Base-by-base conservation (phyloP, 2,797 vertebrate species). In the Gymnothorax reevesii region DNA sequence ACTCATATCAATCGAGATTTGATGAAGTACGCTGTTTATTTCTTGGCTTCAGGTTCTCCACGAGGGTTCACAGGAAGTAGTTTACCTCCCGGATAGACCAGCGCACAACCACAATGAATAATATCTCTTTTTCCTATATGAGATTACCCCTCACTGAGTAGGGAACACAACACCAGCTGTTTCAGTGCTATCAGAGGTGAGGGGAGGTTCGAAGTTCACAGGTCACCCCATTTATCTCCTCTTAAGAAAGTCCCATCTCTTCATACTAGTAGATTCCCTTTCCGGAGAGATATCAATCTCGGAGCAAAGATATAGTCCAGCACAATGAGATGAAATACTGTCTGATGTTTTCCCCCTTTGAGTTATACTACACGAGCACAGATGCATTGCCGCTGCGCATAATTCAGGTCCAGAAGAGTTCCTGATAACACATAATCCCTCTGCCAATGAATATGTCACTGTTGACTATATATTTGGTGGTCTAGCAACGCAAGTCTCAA, bases 151-250 rank as follows among this genome's bases (percentile, higher is more conserved):
- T 88, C 15, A 77, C 20, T 10, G 60, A 20, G 1, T 77, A 6
- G 71, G 62, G 91, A 93, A 95, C 96, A 92, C 93, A 95, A 94
- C 89, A 93, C 94, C 92, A 95, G 90, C 91, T 92, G 90, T 94
- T 95, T 94, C 95, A 95, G 85, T 89, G 93, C 93, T 94, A 95
- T 95, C 92, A 96, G 55, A 95, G 96, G 95, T 96, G 95, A 96
- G 12, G 1, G 82, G 80, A 91, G 92, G 95, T 95, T 95, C 93
- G 96, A 92, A 95, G 95, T 96, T 96, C 95, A 95, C 92, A 94
- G 94, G 92, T 95, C 94, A 94, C 87, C 87, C 89, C 94, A 95
- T 95, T 96, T 95, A 95, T 95, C 94, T 95, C 93, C 92, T 94
- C 94, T 60, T 93, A 95, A 96, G 95, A 94, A 94, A 93, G 92